These are phyloP conservation scores for Drosophila fuyamai DNA, from an alignment of 1,140 invertebrate genomes.

Conservation along the genomic window DNA sequence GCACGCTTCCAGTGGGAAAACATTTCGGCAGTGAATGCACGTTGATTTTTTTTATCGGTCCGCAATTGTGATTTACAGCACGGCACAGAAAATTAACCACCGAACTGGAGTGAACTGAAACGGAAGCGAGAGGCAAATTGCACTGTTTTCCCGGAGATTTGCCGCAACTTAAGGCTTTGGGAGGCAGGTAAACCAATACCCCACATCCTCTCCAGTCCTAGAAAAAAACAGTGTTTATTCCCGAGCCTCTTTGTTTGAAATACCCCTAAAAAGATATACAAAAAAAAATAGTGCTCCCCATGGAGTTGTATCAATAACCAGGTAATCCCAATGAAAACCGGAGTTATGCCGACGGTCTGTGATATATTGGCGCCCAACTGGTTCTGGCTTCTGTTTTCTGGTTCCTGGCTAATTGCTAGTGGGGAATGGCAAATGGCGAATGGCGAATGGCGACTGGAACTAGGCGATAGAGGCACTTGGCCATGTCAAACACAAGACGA, in stretches of 20 bases:
- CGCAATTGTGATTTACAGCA: slow-evolving; percentile 58
- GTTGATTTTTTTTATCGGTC: slow-evolving; percentile 63
- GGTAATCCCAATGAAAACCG: no score
- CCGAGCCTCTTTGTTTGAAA: background rate
- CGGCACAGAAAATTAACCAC: slow-evolving; percentile 27
- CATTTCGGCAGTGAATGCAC: slow-evolving; percentile 49
- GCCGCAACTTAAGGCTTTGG: background rate
- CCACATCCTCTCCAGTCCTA: background rate
- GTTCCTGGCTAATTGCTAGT: slow-evolving; percentile 36
- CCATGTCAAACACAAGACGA: slow-evolving; percentile 23
- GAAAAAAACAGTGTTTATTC: background rate
- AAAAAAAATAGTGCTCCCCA: background rate
- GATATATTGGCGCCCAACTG: slow-evolving; percentile 17
- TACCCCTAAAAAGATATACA: background rate
- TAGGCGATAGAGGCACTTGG: slow-evolving; percentile 34
- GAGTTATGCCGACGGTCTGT: slow-evolving; percentile 1
- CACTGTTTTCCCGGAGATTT: slow-evolving; percentile 8
- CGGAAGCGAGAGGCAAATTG: slow-evolving; percentile 3
- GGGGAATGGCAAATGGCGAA: slow-evolving; percentile 40
- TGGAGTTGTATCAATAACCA: no score
- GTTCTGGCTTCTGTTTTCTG: slow-evolving; percentile 2
- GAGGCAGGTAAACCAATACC: slow-evolving; percentile 13
- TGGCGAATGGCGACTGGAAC: slow-evolving; percentile 17
- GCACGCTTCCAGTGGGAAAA: slow-evolving; percentile 57
- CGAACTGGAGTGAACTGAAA: slow-evolving; percentile 36